Conservation (phyloP, 2,888 invertebrate species). For the Amphipoea oculea region DNA sequence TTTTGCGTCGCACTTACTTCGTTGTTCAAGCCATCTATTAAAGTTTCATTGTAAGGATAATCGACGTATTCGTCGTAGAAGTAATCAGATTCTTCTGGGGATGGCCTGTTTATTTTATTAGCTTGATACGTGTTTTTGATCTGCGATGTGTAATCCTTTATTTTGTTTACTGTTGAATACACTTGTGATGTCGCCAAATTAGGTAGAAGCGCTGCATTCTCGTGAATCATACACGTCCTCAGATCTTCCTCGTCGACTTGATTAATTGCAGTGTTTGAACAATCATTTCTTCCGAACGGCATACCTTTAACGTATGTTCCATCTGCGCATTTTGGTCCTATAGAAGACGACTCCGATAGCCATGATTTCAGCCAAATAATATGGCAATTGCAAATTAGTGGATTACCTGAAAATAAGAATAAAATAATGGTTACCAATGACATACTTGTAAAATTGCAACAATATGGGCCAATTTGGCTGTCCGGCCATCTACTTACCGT, state of each 20-base stretch:
- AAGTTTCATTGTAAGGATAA: slow-evolving; percentile 92
- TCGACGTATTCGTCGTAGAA: slow-evolving; percentile 96
- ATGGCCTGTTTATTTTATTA: slow-evolving; percentile 90
- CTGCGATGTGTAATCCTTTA: slow-evolving; percentile 86
- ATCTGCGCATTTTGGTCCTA: slow-evolving; percentile 95
- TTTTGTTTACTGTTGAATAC: slow-evolving; percentile 90
- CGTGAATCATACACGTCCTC: slow-evolving; percentile 92
- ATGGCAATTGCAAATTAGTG: slow-evolving; percentile 95
- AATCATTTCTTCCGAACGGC: slow-evolving; percentile 93
- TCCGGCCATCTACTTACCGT: slow-evolving; percentile 92
- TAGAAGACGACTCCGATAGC: slow-evolving; percentile 93
- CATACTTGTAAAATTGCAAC: not conserved
- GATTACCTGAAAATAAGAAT: slow-evolving; percentile 92
- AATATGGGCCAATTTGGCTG: not conserved
- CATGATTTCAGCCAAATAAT: slow-evolving; percentile 96
- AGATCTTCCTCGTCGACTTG: slow-evolving; percentile 88
- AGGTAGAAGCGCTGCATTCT: slow-evolving; percentile 91
- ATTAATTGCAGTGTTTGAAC: slow-evolving; percentile 82
- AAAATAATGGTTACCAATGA: not conserved
- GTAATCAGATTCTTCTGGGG: slow-evolving; percentile 95
- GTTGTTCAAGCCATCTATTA: slow-evolving; percentile 81
- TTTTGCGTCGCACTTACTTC: slow-evolving; percentile 77
- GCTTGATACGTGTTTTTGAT: slow-evolving; percentile 84
- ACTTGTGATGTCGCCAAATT: slow-evolving; percentile 91
- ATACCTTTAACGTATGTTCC: slow-evolving; percentile 94